A percentile compares a stretch with the other conserved stretches of the same genome.
These are phyloP conservation scores for Drosophila recens DNA, from an alignment of 2,888 invertebrate species.

Conservation along the genomic window DNA sequence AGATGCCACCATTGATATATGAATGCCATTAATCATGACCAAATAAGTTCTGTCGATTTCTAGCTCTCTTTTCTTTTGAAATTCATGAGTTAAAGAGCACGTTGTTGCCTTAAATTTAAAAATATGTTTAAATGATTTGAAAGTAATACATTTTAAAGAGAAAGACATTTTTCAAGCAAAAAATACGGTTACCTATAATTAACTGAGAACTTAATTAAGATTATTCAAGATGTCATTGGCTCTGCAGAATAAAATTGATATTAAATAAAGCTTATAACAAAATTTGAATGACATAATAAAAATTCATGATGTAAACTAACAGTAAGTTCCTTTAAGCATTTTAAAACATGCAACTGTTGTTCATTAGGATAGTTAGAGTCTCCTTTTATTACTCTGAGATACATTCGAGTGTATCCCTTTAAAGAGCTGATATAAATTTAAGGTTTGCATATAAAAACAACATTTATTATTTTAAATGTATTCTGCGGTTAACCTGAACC, in stretches of 20 bases:
- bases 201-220: too few species aligned
- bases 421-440: neutral
- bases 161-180: neutral
- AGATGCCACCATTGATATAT: conserved; percentile 20
- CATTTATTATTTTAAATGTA: conserved; percentile 10
- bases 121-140: conserved; percentile 4
- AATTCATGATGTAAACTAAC: too few species aligned
- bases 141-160: neutral
- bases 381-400: neutral
- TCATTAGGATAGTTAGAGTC: too few species aligned
- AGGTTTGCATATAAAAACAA: neutral
- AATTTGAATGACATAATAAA: too few species aligned
- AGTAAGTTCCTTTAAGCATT: too few species aligned
- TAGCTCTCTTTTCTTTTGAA: conserved; percentile 3
- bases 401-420: neutral
- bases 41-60: conserved; percentile 2
- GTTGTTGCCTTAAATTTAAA: neutral
- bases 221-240: too few species aligned
- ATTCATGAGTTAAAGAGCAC: conserved; percentile 10
- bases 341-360: too few species aligned
- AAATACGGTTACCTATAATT: too few species aligned
- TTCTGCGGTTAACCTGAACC: conserved; percentile 32
- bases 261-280: too few species aligned
- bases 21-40: conserved; percentile 31
- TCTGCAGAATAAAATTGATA: too few species aligned